phyloP scores from a whole-genome alignment of 2,888 invertebrate genomes.

The Pachydiplax longipennis region DNA sequence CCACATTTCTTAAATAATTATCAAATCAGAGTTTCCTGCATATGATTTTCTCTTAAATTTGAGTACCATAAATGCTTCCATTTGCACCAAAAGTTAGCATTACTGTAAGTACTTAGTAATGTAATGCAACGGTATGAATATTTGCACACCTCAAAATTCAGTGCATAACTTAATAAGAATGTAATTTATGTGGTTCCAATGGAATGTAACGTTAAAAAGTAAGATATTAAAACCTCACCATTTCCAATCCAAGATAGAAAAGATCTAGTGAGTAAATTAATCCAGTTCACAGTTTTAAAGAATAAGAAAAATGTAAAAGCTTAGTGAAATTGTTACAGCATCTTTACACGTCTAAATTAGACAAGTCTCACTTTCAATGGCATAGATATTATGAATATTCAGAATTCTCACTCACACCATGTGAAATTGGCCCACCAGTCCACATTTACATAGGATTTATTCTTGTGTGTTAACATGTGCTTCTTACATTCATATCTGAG shows the following conservation, averaged over 20 bases:
- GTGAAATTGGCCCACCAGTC: constrained; percentile 42
- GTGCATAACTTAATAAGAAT: not conserved
- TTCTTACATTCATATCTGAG: constrained; percentile 39
- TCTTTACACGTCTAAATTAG: not conserved
- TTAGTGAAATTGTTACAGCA: not conserved
- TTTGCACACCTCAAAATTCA: not conserved
- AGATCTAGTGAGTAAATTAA: not conserved
- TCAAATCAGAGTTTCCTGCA: not conserved
- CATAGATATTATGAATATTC: constrained; percentile 33
- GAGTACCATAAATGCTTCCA: constrained; percentile 19
- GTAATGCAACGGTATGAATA: not conserved
- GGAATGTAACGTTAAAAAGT: not conserved
- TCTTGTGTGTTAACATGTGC: constrained; percentile 41
- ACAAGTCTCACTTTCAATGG: constrained; percentile 33
- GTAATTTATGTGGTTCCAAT: not conserved
- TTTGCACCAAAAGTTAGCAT: constrained; percentile 19
- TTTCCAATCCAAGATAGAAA: not conserved
- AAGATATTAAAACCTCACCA: not conserved
- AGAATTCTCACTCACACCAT: constrained; percentile 36
- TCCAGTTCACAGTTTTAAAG: not conserved
- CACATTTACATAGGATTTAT: constrained; percentile 41
- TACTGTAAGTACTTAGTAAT: not conserved
- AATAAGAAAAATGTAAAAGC: not conserved
- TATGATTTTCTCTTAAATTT: not conserved
- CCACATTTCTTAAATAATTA: not conserved